Conservation (phyloP, 2,113 vertebrate species). For the Chamaea fasciata region DNA sequence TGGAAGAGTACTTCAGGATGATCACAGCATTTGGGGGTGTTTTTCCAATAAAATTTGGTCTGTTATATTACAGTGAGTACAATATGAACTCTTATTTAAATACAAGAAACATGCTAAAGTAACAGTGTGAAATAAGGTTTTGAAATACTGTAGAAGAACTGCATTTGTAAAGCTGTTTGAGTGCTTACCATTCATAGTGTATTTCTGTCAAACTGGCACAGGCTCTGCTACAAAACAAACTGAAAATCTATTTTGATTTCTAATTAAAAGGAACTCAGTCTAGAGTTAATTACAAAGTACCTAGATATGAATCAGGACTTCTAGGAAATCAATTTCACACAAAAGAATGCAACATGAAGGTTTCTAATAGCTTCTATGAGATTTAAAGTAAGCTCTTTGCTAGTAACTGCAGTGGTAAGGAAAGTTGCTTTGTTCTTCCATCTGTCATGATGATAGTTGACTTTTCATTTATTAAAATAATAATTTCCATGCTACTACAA, state of each 20-base stretch:
- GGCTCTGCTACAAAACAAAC: not conserved
- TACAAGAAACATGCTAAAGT: not conserved
- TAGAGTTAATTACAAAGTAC: not conserved
- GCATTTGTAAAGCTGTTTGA: not conserved
- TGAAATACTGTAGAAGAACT: not conserved
- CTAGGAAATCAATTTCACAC: not conserved
- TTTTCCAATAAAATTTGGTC: not conserved
- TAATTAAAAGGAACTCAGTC: not conserved
- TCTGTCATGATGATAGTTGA: not conserved
- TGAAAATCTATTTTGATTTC: not conserved
- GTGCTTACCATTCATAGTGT: not conserved
- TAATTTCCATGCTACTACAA: not conserved
- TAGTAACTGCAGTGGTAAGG: not conserved
- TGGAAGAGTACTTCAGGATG: not conserved
- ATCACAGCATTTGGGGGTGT: not conserved
- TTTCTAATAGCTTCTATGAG: not conserved
- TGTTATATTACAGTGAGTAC: not conserved
- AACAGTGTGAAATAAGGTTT: not conserved
- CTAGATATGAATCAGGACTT: not conserved
- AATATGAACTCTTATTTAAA: not conserved
- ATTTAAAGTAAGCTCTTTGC: not conserved
- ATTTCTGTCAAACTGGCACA: not conserved
- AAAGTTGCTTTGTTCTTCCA: not conserved
- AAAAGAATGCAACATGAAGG: not conserved
- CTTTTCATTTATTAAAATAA: not conserved